Evolutionary conservation across 1,140 invertebrate species (phyloP), one percentile per base, ranked within the genome.

Genomic region (Eriocheir sinensis): DNA sequence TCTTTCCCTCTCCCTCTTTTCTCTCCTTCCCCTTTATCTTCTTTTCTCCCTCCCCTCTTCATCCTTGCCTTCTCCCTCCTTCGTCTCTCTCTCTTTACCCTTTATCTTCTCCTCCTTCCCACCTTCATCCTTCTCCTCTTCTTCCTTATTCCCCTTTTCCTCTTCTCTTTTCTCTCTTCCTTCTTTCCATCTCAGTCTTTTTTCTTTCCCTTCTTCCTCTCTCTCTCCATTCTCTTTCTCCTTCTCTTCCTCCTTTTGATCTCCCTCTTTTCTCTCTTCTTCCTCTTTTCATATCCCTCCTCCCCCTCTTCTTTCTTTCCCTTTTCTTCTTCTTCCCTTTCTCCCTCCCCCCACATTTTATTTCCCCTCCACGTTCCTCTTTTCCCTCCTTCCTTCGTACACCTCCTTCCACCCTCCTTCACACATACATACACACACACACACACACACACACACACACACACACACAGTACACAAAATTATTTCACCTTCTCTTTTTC

Each of bases 141-240:
- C 44, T 40, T 89, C 38, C 44, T 40, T 89, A 15, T 89, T 40
- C 60, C 41, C 60, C 89, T 91, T n/a, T 91, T 48, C 72, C 41
- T 91, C 89, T 91, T 48, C 72, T 48, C 72, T 48, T 91, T 48
- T 91, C 89, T 91, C 89, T 91, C 89, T 91, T 48, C 72, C 12
- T 72, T n/a, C 17, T 17, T 21, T 21, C 21, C 12, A 53, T 21
- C 48, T 21, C 0, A 1, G 12, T 9, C 12, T 4, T 48, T 48
- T 48, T 6, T 48, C 44, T 15, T 6, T 48, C 15, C 4, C 15
- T 15, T 48, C 4, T 15, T n/a, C n/a, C 86, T 41, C 38, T 40
- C 38, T 89, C 83, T 89, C 8, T 41, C 30, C 48, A 72, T n/a
- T 2, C 60, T 21, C 12, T n/a, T n/a, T 72, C 12, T 72, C 60